A percentile compares a stretch with the other conserved stretches of the same genome.
Evolutionary conservation across 1,140 invertebrate species (phyloP).

Genomic region (Leptopilina boulardi): DNA sequence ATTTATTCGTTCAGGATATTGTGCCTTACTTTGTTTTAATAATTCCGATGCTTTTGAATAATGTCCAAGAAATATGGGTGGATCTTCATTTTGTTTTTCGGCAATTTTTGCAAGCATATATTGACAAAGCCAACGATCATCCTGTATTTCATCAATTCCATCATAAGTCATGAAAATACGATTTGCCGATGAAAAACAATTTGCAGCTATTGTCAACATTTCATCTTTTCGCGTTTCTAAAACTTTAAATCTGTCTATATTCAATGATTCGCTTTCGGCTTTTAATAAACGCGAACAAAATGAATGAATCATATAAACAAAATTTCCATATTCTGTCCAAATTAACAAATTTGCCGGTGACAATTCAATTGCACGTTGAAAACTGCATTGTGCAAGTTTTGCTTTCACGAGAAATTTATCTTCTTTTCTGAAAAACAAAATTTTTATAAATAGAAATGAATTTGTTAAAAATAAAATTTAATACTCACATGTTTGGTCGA

Average conservation of each 20-base stretch:
- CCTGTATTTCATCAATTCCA: conserved; percentile 73
- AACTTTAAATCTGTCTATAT: conserved; percentile 85
- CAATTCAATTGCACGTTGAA: conserved; percentile 84
- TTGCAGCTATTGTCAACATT: conserved; percentile 84
- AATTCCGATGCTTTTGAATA: conserved; percentile 84
- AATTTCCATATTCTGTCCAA: conserved; percentile 92
- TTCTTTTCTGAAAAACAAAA: conserved; percentile 77
- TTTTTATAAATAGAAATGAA: conserved; percentile 22
- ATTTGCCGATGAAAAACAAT: conserved; percentile 86
- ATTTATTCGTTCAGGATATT: conserved; percentile 90
- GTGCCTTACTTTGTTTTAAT: conserved; percentile 87
- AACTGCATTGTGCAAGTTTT: conserved; percentile 85
- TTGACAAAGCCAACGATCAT: conserved; percentile 92
- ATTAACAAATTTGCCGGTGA: conserved; percentile 84
- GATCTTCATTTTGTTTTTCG: conserved; percentile 87
- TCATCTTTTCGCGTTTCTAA: conserved; percentile 86
- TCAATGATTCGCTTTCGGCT: conserved; percentile 85
- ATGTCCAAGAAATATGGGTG: conserved; percentile 85
- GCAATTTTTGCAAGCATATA: conserved; percentile 96
- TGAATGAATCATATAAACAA: conserved; percentile 91
- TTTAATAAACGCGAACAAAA: conserved; percentile 91
- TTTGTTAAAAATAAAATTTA: neutral
- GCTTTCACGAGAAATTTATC: conserved; percentile 84
- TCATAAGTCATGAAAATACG: conserved; percentile 75
- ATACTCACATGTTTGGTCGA: conserved; percentile 76